phyloP scores from a whole-genome alignment of 2,888 invertebrate species.

The Nymphalis c-album region DNA sequence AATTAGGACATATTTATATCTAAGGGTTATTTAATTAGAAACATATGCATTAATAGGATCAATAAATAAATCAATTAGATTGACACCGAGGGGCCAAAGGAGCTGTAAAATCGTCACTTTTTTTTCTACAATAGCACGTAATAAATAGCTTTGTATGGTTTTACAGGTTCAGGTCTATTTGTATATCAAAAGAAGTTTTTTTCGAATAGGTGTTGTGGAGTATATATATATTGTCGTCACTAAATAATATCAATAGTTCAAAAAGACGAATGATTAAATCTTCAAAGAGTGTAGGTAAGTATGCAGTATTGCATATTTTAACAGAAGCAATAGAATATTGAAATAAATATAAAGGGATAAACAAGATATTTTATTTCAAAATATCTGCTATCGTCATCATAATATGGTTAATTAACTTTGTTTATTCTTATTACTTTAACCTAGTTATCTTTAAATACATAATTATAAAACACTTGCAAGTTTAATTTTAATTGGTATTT shows the following conservation, averaged over 20 bases:
- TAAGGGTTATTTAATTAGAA: constrained; percentile 21
- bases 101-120: constrained; percentile 66
- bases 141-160: constrained; percentile 57
- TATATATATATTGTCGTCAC: constrained; percentile 28
- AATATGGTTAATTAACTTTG: too few relatives aligned
- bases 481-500: too few relatives aligned
- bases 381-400: too few relatives aligned
- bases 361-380: too few relatives aligned
- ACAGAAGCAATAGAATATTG: too few relatives aligned
- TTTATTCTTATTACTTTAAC: too few relatives aligned
- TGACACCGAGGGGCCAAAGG: constrained; percentile 52
- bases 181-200: constrained; percentile 42
- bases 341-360: too few relatives aligned
- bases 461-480: too few relatives aligned
- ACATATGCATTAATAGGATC: constrained; percentile 47
- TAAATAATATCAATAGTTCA: constrained; percentile 23
- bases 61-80: constrained; percentile 61
- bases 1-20: background rate
- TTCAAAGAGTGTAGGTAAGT: background rate
- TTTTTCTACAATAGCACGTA: constrained; percentile 60
- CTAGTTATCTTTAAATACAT: too few relatives aligned
- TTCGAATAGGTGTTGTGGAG: constrained; percentile 5
- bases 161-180: constrained; percentile 46
- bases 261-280: constrained; percentile 7
- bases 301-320: too few relatives aligned